Base-by-base conservation (phyloP, 2,113 vertebrate genomes). In the Charina bottae region DNA sequence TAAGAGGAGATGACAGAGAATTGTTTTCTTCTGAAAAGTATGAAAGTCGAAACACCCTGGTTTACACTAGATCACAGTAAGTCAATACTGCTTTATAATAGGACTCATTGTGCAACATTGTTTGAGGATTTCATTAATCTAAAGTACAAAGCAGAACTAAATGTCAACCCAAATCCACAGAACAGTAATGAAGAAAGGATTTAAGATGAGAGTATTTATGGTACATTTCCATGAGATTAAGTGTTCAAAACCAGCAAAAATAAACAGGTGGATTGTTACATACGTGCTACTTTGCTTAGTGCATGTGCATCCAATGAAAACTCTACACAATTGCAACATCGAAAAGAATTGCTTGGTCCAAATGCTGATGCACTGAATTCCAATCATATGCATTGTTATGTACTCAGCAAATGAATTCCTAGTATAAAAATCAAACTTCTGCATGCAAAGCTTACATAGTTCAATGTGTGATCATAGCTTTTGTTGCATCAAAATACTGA, bases 201-300 rank as follows among this genome's bases (percentile, higher is more conserved):
- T 13, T n/a, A 64, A 56, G 83, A 62, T n/a, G 15, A 55, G 3
- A 19, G 33, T 33, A 56, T 6, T 62, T 90, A 58, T 55, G 72
- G 33, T 37, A 23, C 88, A 93, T 94, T 49, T 60, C 55, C 84
- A 19, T 49, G 13, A 49, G 59, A 88, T 60, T 59, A 86, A 23
- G 56, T 88, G 83, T 90, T n/a, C 13, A 3, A 59, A 3, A 94
- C 84, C 28, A 37, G 11, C 49, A 90, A 89, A 94, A 94, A 92
- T 90, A 26, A 90, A 94, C 49, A 53, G 9, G 19, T 37, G 46
- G 19, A 89, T 84, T 19, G 24, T 33, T 37, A 62, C 21, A 23
- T 24, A 42, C 49, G n/a, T 90, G 37, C 8, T n/a, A 84, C 3
- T 46, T 55, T 1, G 12, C 23, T 42, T 21, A 46, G 1, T 19